Evolutionary conservation across 2,888 invertebrate species (phyloP), one percentile per base, ranked within the genome.

Genomic region (Hecatera dysodea): DNA sequence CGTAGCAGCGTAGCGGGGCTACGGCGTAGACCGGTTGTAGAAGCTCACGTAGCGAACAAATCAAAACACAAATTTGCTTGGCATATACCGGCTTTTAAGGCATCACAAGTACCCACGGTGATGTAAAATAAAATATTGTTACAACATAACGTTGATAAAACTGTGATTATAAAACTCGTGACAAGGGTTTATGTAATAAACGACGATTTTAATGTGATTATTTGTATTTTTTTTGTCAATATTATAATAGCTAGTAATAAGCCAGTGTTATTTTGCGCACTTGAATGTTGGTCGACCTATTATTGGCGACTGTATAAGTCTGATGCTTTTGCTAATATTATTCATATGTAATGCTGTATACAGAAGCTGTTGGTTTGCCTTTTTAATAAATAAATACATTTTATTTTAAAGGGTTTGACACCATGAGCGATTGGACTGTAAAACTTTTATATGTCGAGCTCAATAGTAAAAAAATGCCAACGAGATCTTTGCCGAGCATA

Each of bases 11-110:
- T 78, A 82, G 82, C 73, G 0, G 12, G 22, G 56, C 55, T 56
- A 56, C 56, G 33, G 56, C 80, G 85, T 83, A 86, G 84, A 83
- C 81, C 67, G 22, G 46, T 60, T 76, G 82, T 83, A 86, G 86
- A 83, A 83, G 70, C 67, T 75, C 85, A 77, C 84, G 85, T 85
- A 86, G 80, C 78, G 69, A 77, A 78, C 75, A 76, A 79, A 76
- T 81, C 78, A 79, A 61, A 67, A 72, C 71, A 72, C 77, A 81
- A 84, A 79, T 77, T 74, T 78, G 68, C 70, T 80, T 68, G 61
- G 53, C 79, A 76, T 72, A 80, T 63, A 78, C 59, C 48, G 53
- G 62, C 55, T 67, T 60, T 19, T 73, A 65, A 59, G 27, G 73
- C 42, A 56, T 46, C 56, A 56, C 24, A n/a, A n/a, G n/a, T n/a